Evolutionary conservation across 1,140 invertebrate genomes (phyloP), one percentile per base, ranked within the genome.

Genomic region (Epicauta chinensis): DNA sequence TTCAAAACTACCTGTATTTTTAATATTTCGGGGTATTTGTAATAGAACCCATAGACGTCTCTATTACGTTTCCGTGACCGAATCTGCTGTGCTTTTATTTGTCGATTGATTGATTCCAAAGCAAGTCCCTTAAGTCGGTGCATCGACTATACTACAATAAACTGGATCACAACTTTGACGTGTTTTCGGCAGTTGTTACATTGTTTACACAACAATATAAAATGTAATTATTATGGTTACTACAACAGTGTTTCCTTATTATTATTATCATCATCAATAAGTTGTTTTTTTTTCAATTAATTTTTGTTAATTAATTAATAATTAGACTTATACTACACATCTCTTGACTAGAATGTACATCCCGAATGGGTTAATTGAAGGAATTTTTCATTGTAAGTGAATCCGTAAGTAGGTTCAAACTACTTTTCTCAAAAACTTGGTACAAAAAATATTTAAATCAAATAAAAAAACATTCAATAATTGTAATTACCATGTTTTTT

Each of bases 101-200:
- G n/a, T n/a, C n/a, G n/a, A n/a, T n/a, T n/a, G n/a, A n/a, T n/a
- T n/a, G n/a, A n/a, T n/a, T n/a, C n/a, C n/a, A n/a, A n/a, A n/a
- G n/a, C n/a, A n/a, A n/a, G n/a, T n/a, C n/a, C n/a, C n/a, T n/a
- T n/a, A n/a, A n/a, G n/a, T n/a, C n/a, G n/a, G n/a, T n/a, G n/a
- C n/a, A n/a, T n/a, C n/a, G n/a, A n/a, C 13, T 32, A 17, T 35
- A 29, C 34, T 55, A 58, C 45, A 10, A 16, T 45, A 35, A 55
- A 48, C 47, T 55, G 47, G 53, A 59, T 59, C 59, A 61, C 59
- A 59, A 61, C 54, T 59, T 61, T 59, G 59, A 61, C 59, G 59
- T 49, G 43, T 60, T 51, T n/a, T 55, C 46, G 35, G 35, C 51
- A 53, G 41, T 57, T 45, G 41, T 51, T 37, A 42, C 35, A 37